These are phyloP conservation scores for Calliopum simillimum DNA, from an alignment of 2,888 invertebrate species.

Conservation along the genomic window DNA sequence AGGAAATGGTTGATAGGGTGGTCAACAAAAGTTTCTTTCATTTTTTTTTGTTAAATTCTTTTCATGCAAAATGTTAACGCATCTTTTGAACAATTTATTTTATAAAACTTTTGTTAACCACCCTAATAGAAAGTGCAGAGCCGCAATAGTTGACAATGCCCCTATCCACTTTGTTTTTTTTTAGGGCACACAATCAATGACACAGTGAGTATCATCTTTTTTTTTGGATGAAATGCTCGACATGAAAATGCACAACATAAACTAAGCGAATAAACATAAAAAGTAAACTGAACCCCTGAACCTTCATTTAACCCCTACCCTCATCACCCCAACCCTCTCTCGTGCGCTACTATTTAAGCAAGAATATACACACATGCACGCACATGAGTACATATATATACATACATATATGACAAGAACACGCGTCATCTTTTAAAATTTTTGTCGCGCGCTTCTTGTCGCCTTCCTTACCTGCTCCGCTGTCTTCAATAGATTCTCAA, in stretches of 20 bases:
- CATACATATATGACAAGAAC: constrained; percentile 7
- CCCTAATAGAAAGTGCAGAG: too few species aligned
- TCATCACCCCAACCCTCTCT: background rate
- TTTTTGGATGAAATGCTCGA: too few species aligned
- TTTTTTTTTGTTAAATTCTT: too few species aligned
- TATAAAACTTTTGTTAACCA: too few species aligned
- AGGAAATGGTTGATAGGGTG: background rate
- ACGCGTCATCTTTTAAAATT: constrained; percentile 1
- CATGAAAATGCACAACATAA: too few species aligned
- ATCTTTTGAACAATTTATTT: too few species aligned
- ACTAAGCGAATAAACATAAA: background rate
- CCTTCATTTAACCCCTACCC: background rate
- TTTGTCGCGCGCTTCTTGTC: background rate
- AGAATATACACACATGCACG: background rate
- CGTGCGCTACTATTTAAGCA: background rate
- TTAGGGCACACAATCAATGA: too few species aligned
- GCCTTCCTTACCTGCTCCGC: constrained; percentile 70
- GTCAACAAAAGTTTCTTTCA: too few species aligned
- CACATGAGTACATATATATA: background rate
- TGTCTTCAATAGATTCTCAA: constrained; percentile 89
- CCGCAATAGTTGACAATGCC: too few species aligned
- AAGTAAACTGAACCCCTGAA: background rate
- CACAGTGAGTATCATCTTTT: too few species aligned
- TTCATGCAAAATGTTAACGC: too few species aligned
- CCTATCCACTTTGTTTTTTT: too few species aligned